These are phyloP conservation scores for Pollenia amentaria DNA, from an alignment of 2,888 invertebrate species.

Conservation along the genomic window DNA sequence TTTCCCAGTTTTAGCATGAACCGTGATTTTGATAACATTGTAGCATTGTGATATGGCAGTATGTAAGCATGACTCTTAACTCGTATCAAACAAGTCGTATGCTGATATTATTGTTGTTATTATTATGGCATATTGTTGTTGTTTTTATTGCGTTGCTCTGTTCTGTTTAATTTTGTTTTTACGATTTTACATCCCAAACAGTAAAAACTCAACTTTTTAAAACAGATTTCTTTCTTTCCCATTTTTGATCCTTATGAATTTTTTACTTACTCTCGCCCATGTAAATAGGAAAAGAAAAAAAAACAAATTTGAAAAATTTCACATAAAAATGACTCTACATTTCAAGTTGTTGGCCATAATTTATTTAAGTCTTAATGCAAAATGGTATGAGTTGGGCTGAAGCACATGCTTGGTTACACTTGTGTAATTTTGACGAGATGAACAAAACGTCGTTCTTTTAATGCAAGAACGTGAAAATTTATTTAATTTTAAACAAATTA, in stretches of 20 bases:
- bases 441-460: constrained; percentile 2
- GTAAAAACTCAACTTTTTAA: constrained; percentile 6
- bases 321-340: constrained; percentile 59
- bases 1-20: constrained; percentile 13
- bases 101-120: constrained; percentile 48
- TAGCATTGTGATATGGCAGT: constrained; percentile 4
- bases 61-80: constrained; percentile 49
- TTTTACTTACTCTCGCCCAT: constrained; percentile 18
- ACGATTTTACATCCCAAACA: constrained; percentile 5
- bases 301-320: constrained; percentile 33
- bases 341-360: constrained; percentile 67
- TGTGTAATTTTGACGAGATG: constrained; percentile 20
- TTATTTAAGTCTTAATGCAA: constrained; percentile 71
- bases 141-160: constrained; percentile 62
- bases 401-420: constrained; percentile 57
- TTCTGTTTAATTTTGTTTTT: constrained; percentile 43
- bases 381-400: constrained; percentile 49
- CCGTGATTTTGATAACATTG: constrained; percentile 4
- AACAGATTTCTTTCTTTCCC: constrained; percentile 38
- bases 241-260: constrained; percentile 51
- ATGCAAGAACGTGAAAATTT: constrained; percentile 17
- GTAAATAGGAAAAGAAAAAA: constrained; percentile 7
- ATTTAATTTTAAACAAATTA: constrained; percentile 37
- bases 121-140: constrained; percentile 61
- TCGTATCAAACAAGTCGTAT: constrained; percentile 52